Conservation (phyloP, 2,888 invertebrate species). For the Ennomos fuscantarius region DNA sequence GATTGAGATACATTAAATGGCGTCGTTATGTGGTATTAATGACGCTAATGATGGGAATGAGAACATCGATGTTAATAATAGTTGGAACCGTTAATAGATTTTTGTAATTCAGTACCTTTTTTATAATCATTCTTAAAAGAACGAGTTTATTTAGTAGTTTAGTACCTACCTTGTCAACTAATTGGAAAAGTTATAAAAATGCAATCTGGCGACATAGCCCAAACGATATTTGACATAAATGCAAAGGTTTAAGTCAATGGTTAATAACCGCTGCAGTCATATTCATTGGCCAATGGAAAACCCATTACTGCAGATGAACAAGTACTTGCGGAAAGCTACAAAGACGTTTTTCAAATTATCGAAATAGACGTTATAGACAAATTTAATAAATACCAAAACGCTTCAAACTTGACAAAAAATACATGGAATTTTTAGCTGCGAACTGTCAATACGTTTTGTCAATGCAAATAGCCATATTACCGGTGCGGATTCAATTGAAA, state of each 20-base stretch:
- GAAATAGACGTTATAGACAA: conserved; percentile 2
- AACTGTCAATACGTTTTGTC: conserved; percentile 38
- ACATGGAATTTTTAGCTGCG: conserved; percentile 35
- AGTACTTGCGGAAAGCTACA: background rate
- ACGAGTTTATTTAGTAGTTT: no score
- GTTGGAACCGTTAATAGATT: conserved; percentile 2
- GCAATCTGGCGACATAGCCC: no score
- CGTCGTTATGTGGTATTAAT: conserved; percentile 21
- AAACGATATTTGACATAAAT: no score
- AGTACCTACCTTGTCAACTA: no score
- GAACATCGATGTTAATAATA: conserved; percentile 12
- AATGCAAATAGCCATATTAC: conserved; percentile 49
- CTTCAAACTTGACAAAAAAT: conserved; percentile 32
- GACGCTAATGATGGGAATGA: conserved; percentile 18
- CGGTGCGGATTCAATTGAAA: conserved; percentile 50
- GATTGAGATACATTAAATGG: conserved; percentile 16
- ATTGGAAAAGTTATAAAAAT: no score
- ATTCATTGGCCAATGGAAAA: no score
- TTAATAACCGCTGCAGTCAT: no score
- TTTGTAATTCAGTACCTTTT: conserved; percentile 5
- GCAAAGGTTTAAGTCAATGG: no score
- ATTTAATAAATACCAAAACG: conserved; percentile 26
- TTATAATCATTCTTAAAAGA: no score
- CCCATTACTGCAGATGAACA: no score
- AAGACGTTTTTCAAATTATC: conserved; percentile 3